A percentile compares a stretch with the other conserved stretches of the same genome.
Conservation (phyloP, 1,140 invertebrate species). For the Aphaenogaster ashmeadi region DNA sequence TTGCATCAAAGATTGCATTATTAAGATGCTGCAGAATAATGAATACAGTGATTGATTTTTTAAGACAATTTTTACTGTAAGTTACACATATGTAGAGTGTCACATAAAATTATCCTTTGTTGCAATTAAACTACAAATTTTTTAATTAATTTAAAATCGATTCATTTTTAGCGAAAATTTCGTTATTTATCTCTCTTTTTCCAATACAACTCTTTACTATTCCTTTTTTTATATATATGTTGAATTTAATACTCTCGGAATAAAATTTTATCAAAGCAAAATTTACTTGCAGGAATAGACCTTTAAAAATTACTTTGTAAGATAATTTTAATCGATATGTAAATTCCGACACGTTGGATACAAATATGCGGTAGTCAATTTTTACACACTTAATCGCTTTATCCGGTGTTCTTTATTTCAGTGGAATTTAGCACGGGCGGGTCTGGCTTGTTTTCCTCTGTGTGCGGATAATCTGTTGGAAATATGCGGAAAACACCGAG, state of each 20-base stretch:
- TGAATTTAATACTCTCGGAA: background rate
- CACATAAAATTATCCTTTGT: background rate
- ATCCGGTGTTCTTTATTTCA: background rate
- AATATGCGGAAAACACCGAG: background rate
- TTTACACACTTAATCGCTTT: background rate
- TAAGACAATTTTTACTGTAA: background rate
- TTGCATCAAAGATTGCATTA: background rate
- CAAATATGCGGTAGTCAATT: background rate
- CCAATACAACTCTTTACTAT: background rate
- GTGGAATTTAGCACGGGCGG: background rate
- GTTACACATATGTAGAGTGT: background rate
- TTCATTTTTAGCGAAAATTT: background rate
- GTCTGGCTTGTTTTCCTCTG: conserved; percentile 14
- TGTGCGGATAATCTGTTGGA: conserved; percentile 34
- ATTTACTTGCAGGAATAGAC: background rate
- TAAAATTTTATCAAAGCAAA: conserved; percentile 17
- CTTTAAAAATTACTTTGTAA: background rate
- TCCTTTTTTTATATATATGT: background rate
- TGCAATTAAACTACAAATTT: background rate
- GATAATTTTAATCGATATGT: background rate
- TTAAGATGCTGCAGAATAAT: background rate
- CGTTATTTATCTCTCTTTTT: background rate
- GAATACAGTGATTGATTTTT: background rate
- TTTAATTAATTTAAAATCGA: background rate
- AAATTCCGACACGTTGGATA: background rate